Conservation (phyloP, 1,140 invertebrate species). For the Samia ricini region DNA sequence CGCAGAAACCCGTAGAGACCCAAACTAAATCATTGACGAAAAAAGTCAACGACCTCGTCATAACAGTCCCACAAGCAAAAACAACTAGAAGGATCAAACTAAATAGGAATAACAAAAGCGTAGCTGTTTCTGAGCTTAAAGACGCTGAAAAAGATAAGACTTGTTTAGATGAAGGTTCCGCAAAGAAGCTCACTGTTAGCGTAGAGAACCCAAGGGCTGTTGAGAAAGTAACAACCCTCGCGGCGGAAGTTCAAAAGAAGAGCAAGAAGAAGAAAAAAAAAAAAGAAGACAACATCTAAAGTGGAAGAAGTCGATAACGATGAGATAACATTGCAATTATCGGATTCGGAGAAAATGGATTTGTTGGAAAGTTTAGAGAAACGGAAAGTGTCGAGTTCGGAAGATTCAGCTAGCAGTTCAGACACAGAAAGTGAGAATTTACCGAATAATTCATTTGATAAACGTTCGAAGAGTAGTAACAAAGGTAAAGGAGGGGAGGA, state of each 20-base stretch:
- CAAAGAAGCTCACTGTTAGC: not conserved
- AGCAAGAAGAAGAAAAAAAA: constrained; percentile 39
- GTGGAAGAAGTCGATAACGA: constrained; percentile 62
- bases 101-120: constrained; percentile 52
- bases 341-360: constrained; percentile 75
- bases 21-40: constrained; percentile 39
- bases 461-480: constrained; percentile 14
- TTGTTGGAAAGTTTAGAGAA: constrained; percentile 66
- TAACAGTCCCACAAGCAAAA: constrained; percentile 53
- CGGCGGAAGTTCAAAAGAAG: constrained; percentile 5
- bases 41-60: constrained; percentile 51
- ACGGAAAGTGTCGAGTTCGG: constrained; percentile 37
- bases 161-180: not conserved
- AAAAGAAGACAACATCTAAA: constrained; percentile 48
- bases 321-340: constrained; percentile 71
- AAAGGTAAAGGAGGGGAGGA: not conserved
- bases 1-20: not conserved
- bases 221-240: not conserved
- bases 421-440: constrained; percentile 14
- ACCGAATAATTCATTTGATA: constrained; percentile 5
- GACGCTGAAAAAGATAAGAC: not conserved
- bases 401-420: constrained; percentile 44
- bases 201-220: not conserved
- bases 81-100: constrained; percentile 65
- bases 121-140: constrained; percentile 8